Evolutionary conservation across 2,888 invertebrate species (phyloP), one percentile per base, ranked within the genome.

Genomic region (Apoda limacodes): DNA sequence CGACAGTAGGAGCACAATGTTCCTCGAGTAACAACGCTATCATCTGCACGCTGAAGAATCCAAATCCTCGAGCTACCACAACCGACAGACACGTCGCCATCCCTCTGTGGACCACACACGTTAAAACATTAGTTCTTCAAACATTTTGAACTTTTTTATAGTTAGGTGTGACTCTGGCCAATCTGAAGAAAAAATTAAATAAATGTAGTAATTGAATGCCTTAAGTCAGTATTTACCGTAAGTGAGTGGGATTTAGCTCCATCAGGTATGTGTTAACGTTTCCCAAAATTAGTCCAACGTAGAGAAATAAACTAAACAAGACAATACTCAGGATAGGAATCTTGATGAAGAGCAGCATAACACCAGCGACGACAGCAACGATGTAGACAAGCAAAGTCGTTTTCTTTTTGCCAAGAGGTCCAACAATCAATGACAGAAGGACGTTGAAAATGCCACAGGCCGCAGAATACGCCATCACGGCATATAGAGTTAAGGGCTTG

Each of bases 21-120:
- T 61, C 46, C 2, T 51, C 53, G 1, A 75, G 49, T 2, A 70
- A 47, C 1, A 39, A 45, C 0, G 60, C 71, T 19, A 75, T 75
- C 15, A 74, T 39, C 37, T 74, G 74, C n/a, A 75, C 69, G 35
- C 74, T 72, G 37, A 70, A 47, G 49, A 74, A 71, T 1, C 72
- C 71, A 23, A 65, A 69, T 0, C 74, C 74, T n/a, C n/a, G n/a
- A n/a, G n/a, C n/a, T n/a, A n/a, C n/a, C n/a, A n/a, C n/a, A n/a
- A n/a, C n/a, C n/a, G 72, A 72, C 3, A 72, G 43, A 32, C 70
- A 69, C 0, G 71, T 72, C 5, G 74, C 72, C 70, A 70, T 72
- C 2, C 70, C 72, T 35, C 74, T 72, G 55, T 2, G 48, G 52
- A 28, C 11, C 21, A 28, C 15, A 14, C 17, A 19, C n/a, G n/a